Evolutionary conservation across 1,140 invertebrate species (phyloP), one percentile per base, ranked within the genome.

Genomic region (Bombus confusus): DNA sequence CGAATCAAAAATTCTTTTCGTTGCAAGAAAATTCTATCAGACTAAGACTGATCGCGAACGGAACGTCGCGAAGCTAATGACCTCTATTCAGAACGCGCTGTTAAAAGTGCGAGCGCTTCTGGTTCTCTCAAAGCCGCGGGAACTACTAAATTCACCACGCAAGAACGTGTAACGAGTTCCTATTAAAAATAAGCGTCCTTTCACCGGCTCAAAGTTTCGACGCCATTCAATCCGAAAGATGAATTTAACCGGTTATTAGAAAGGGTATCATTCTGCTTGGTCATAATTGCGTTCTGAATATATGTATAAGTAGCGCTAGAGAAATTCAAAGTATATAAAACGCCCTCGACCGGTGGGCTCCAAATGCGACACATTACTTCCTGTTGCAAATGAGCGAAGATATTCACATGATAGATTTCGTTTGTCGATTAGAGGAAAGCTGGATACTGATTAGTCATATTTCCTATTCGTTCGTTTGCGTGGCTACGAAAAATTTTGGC

Each of bases 231-330:
- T 43, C 1, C 39, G n/a, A 43, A 80, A 47, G 77, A 68, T 80
- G 77, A 79, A 68, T 80, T 80, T 80, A 68, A 80, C 77, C 64
- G 77, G 64, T 80, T 80, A 69, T 68, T 69, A 80, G 64, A 80
- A 80, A 80, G 41, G 43, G 62, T 68, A 47, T 34, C 77, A 37
- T 68, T 47, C 25, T 68, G 22, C n/a, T 41, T 15, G 10, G 39
- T 25, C 39, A 68, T 80, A 80, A 69, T 80, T 80, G 62, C 77
- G 62, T 52, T 47, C 31, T 47, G 62, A 69, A 79, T 68, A 25
- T 68, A 69, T n/a, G n/a, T 47, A 25, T 68, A 68, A 68, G 64
- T 68, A 34, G 31, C 39, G 41, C 41, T 47, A 62, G 77, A 80
- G 31, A 66, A 34, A 41, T 68, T 68, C n/a, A 25, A 78, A 64